Percentiles rank a stretch among this genome's conserved stretches.
phyloP scores from a whole-genome alignment of 2,888 invertebrate species.

The Nysson spinosus region DNA sequence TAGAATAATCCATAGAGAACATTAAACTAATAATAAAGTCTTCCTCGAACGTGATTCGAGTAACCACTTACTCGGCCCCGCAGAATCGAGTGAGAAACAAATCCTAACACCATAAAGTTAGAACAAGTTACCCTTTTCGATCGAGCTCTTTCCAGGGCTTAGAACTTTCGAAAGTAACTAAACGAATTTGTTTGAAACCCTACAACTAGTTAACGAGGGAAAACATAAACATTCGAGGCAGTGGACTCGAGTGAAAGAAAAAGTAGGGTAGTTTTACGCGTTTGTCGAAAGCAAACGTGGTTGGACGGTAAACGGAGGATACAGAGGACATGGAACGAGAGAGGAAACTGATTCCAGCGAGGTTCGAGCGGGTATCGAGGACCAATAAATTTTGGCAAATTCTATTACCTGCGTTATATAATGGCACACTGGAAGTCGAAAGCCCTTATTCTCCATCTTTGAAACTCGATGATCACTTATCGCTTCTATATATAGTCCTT shows the following conservation, averaged over 20 bases:
- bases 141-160: not conserved
- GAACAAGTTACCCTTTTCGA: too few species aligned
- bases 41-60: too few species aligned
- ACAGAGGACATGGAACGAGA: constrained; percentile 38
- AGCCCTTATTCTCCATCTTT: constrained; percentile 36
- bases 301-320: constrained; percentile 51
- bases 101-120: too few species aligned
- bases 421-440: constrained; percentile 67
- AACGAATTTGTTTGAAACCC: constrained; percentile 7
- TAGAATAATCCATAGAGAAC: too few species aligned
- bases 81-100: too few species aligned
- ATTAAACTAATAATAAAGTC: too few species aligned
- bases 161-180: not conserved
- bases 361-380: constrained; percentile 55
- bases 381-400: constrained; percentile 71
- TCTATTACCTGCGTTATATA: constrained; percentile 70
- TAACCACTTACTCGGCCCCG: too few species aligned
- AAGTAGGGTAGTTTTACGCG: constrained; percentile 34
- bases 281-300: constrained; percentile 48
- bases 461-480: constrained; percentile 25
- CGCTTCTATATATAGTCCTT: constrained; percentile 31
- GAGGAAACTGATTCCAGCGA: constrained; percentile 61
- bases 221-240: constrained; percentile 10
- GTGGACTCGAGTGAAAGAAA: not conserved
- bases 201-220: constrained; percentile 20